Evolutionary conservation across 2,113 vertebrate genomes (phyloP).

Genomic region (Dicrurus megarhynchus): DNA sequence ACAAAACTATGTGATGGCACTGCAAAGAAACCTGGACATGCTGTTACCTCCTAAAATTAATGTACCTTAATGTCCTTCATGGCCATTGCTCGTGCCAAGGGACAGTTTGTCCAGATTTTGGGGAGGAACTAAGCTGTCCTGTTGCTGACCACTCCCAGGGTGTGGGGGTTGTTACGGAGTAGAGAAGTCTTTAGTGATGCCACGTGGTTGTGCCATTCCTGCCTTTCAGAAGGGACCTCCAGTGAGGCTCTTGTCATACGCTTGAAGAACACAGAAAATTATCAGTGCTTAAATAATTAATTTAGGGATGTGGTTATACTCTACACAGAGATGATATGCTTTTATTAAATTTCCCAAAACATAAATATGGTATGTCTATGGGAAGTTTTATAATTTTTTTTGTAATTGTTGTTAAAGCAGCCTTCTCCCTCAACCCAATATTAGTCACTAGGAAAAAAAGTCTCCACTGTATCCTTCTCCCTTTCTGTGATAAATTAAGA

Average conservation of each 20-base stretch:
- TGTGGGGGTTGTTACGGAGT: not conserved
- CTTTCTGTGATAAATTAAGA: not conserved
- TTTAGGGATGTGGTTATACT: not conserved
- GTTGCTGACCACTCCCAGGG: not conserved
- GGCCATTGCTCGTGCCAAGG: not conserved
- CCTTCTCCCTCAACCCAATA: not conserved
- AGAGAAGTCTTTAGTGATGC: not conserved
- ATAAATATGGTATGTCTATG: not conserved
- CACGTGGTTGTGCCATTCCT: rapidly evolving
- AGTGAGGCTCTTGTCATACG: not conserved
- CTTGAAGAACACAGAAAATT: not conserved
- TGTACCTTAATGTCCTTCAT: not conserved
- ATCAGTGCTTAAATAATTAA: not conserved
- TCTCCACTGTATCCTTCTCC: not conserved
- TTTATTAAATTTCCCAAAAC: not conserved
- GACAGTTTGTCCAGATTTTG: not conserved
- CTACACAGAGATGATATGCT: not conserved
- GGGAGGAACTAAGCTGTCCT: not conserved
- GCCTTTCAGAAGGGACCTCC: not conserved
- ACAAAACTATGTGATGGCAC: not conserved
- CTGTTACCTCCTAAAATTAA: not conserved
- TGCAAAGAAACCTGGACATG: not conserved
- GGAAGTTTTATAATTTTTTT: not conserved
- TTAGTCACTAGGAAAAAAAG: not conserved
- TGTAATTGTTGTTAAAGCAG: not conserved